phyloP scores from a whole-genome alignment of 2,797 vertebrate genomes.

The Kryptopterus vitreolus region DNA sequence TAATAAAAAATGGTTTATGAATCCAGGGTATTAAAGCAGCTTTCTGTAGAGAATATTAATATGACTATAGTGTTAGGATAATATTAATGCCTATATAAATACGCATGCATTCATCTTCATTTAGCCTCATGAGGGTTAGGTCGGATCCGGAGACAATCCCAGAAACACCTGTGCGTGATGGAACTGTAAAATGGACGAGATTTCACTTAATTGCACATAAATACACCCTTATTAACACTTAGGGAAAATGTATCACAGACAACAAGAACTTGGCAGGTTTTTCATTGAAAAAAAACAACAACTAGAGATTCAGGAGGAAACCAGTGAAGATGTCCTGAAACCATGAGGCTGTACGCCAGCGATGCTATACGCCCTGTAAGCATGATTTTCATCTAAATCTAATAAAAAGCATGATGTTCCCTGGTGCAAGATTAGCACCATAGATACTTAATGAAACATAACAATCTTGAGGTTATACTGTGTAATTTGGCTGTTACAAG shows the following conservation, averaged over 20 bases:
- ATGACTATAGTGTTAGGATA: no score
- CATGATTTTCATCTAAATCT: not conserved
- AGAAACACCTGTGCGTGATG: not conserved
- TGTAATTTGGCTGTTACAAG: constrained; percentile 4
- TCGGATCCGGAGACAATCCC: not conserved
- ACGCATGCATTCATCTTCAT: not conserved
- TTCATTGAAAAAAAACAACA: not conserved
- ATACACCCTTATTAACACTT: not conserved
- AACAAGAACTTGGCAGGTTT: not conserved
- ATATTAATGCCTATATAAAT: no score
- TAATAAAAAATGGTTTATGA: not conserved
- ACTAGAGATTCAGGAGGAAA: not conserved
- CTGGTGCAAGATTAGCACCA: not conserved
- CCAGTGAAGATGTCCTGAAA: not conserved
- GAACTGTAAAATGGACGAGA: not conserved
- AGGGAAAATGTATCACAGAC: not conserved
- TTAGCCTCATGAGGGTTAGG: not conserved
- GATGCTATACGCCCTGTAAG: not conserved
- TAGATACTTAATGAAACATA: constrained; percentile 12
- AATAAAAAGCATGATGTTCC: not conserved
- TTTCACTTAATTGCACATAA: not conserved
- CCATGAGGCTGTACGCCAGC: not conserved
- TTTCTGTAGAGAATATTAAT: not conserved
- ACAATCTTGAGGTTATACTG: not conserved
- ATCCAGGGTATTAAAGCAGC: not conserved